Evolutionary conservation across 2,888 invertebrate species (phyloP).

Genomic region (Bombylius discolor): DNA sequence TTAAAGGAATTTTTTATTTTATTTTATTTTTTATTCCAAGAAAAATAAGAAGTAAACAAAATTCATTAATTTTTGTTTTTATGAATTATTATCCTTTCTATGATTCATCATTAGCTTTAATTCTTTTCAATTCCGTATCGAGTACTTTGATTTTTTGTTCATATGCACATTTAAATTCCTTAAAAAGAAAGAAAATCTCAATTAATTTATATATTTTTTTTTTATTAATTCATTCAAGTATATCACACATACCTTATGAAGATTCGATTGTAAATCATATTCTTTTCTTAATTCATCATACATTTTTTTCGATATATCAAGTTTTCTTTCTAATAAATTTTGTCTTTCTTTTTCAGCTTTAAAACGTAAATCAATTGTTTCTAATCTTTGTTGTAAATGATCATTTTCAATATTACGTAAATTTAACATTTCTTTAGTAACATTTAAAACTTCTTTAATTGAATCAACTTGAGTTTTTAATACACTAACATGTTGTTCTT

Average conservation of each 20-base stretch:
- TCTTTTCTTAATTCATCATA: constrained; percentile 65
- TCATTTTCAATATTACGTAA: constrained; percentile 67
- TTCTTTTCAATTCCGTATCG: constrained; percentile 1
- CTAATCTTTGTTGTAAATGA: constrained; percentile 57
- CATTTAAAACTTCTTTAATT: constrained; percentile 65
- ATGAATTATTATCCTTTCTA: not conserved
- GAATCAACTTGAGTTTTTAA: constrained; percentile 58
- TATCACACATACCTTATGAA: constrained; percentile 45
- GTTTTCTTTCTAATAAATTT: constrained; percentile 51
- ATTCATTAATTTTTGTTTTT: too few species aligned
- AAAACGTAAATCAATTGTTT: constrained; percentile 54
- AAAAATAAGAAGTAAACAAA: too few species aligned
- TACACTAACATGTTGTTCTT: constrained; percentile 65
- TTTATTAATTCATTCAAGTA: too few species aligned
- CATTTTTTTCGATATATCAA: constrained; percentile 55
- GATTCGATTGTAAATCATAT: constrained; percentile 60
- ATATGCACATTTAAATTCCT: constrained; percentile 53
- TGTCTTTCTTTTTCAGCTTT: constrained; percentile 60
- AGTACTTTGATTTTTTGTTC: constrained; percentile 46
- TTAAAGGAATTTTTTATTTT: too few species aligned
- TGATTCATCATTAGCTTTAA: not conserved
- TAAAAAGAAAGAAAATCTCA: constrained; percentile 15
- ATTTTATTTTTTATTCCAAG: too few species aligned
- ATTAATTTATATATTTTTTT: too few species aligned
- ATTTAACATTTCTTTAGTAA: constrained; percentile 66